These are phyloP conservation scores for Sanderia malayensis DNA, from an alignment of 30 jellyfish, hydroid and myxozoan genomes.

Conservation along the genomic window DNA sequence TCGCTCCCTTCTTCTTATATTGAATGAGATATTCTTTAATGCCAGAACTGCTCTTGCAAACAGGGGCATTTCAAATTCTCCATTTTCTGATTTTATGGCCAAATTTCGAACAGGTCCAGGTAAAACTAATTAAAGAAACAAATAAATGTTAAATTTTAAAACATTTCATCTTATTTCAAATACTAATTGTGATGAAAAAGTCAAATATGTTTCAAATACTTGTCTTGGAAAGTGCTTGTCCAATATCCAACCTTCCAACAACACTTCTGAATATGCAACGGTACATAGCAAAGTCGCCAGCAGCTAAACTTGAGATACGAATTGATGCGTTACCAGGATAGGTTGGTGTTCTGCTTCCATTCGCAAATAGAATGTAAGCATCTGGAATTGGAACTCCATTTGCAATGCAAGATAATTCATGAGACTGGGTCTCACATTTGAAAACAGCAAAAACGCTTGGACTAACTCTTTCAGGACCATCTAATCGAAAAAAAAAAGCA, in stretches of 20 bases:
- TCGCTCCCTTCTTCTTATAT: constrained; percentile 19
- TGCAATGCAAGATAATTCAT: background rate
- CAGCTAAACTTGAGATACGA: constrained; percentile 3
- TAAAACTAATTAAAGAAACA: background rate
- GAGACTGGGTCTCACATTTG: background rate
- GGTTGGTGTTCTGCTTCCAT: background rate
- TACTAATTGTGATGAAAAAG: no score
- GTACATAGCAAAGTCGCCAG: background rate
- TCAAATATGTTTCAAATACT: background rate
- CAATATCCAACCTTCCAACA: background rate
- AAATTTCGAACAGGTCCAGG: constrained; percentile 7
- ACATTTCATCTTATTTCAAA: no score
- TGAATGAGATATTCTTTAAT: constrained; percentile 3
- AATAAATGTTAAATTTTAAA: no score
- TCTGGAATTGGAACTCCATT: constrained; percentile 10
- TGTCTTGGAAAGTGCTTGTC: background rate
- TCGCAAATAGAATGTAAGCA: background rate
- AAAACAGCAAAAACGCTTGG: no score
- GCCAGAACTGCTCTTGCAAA: constrained; percentile 2
- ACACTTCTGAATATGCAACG: background rate
- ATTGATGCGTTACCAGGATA: background rate
- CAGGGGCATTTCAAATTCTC: constrained; percentile 8
- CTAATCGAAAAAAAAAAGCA: background rate
- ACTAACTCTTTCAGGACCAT: constrained; percentile 4
- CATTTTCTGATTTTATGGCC: background rate